Evolutionary conservation across 2,113 vertebrate species (phyloP).

Genomic region (Eupsittula cactorum): DNA sequence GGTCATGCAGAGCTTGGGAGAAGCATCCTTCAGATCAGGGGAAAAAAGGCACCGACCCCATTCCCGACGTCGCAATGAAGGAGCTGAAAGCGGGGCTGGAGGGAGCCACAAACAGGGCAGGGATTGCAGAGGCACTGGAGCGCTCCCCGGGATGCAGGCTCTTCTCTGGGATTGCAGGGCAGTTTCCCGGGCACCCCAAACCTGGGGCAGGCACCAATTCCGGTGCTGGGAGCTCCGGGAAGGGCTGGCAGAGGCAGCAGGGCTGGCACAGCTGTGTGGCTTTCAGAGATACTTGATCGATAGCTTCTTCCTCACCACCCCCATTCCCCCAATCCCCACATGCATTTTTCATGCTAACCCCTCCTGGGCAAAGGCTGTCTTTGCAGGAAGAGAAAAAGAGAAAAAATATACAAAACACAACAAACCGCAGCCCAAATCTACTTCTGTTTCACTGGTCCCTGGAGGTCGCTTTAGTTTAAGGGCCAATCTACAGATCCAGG

Average conservation of each 20-base stretch:
- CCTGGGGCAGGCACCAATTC: accelerated
- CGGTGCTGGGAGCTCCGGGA: accelerated
- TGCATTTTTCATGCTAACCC: slow-evolving; percentile 78
- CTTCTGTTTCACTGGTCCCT: slow-evolving; percentile 52
- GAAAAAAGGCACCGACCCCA: accelerated
- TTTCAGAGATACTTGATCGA: slow-evolving; percentile 79
- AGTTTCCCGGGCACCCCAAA: background rate
- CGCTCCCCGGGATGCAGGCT: accelerated
- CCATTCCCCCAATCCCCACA: slow-evolving; percentile 58
- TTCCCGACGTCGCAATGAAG: accelerated
- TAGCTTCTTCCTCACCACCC: slow-evolving; percentile 65
- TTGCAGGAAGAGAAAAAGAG: slow-evolving; percentile 29
- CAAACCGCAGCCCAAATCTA: slow-evolving; percentile 40
- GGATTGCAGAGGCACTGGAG: background rate
- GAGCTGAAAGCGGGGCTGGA: accelerated
- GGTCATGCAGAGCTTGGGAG: background rate
- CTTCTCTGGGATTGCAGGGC: accelerated
- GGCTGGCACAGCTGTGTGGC: slow-evolving; percentile 79
- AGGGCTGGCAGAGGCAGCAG: background rate
- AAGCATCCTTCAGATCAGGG: background rate
- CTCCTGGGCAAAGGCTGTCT: slow-evolving; percentile 62
- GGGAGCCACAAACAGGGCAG: accelerated
- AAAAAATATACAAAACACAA: slow-evolving; percentile 3
- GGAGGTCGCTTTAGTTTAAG: slow-evolving; percentile 65
- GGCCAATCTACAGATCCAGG: slow-evolving; percentile 67